A percentile compares a stretch with the other conserved stretches of the same genome.
These are phyloP conservation scores for Aurelia aurita complex sp. Pacific DNA, from an alignment of 30 jellyfish, hydroid and myxozoan genomes.

Conservation along the genomic window DNA sequence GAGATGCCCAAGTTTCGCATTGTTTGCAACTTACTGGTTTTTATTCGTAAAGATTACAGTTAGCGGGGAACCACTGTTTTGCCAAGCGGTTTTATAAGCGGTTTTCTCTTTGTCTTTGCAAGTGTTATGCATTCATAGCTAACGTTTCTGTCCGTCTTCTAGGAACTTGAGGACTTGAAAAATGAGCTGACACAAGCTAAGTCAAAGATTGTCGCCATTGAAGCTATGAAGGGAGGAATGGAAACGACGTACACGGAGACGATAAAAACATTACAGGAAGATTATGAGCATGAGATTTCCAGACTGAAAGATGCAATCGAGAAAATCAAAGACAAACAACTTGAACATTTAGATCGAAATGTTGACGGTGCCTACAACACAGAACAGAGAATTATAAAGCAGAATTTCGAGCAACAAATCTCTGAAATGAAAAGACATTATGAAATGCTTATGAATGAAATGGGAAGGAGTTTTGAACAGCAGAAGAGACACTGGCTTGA, in stretches of 20 bases:
- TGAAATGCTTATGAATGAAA: constrained; percentile 36
- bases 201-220: constrained; percentile 60
- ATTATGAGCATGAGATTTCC: constrained; percentile 47
- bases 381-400: constrained; percentile 61
- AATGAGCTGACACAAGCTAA: constrained; percentile 34
- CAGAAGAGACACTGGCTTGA: constrained; percentile 47
- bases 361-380: constrained; percentile 34
- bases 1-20: too few species aligned
- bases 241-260: constrained; percentile 62
- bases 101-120: too few species aligned
- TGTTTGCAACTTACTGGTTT: too few species aligned
- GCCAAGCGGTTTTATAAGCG: too few species aligned
- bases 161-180: constrained; percentile 63
- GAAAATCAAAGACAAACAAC: constrained; percentile 23
- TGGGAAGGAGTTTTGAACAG: constrained; percentile 24
- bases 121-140: too few species aligned
- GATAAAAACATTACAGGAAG: constrained; percentile 43
- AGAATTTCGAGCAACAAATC: constrained; percentile 66
- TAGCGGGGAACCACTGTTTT: too few species aligned
- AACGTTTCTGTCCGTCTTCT: neutral
- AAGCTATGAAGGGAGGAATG: constrained; percentile 46
- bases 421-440: constrained; percentile 60
- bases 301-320: constrained; percentile 58
- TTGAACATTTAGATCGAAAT: constrained; percentile 39
- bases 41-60: too few species aligned